Evolutionary conservation across 2,113 vertebrate genomes (phyloP), one percentile per base, ranked within the genome.

Genomic region (Trematomus loennbergii): DNA sequence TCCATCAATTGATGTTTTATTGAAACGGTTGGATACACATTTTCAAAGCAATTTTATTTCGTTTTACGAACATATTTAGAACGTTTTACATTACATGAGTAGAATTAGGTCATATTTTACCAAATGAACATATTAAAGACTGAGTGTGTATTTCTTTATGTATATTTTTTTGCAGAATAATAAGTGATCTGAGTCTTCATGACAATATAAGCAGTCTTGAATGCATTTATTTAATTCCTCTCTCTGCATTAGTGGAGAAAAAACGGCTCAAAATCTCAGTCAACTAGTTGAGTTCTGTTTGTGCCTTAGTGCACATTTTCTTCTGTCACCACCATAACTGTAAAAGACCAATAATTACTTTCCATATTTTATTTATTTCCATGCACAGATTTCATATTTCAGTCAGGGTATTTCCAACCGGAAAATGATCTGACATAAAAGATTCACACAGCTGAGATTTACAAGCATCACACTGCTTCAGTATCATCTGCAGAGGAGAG

Each of bases 341-440:
- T 5, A 13, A 49, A 33, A 40, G 2, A 43, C 33, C 11, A 25
- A 20, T 16, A 54, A n/a, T 16, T 33, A 50, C 12, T 20, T 57
- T 20, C 11, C 20, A 45, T 6, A 5, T 62, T 64, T 54, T 48
- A 16, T 60, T 33, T 45, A 12, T 65, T 45, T 17, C 33, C 16
- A 29, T 59, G 43, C 59, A 36, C 67, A 49, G 49, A 64, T 43
- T 63, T 43, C 12, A 52, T 17, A 68, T 55, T 49, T 52, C 52
- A 58, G 53, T 20, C 12, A 1, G 22, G 61, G 57, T 58, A 5
- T 61, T 46, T 61, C 50, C 52, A 33, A 45, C n/a, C 45, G 50
- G 52, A 50, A 65, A 52, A 16, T 50, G 3, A 59, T 79, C 40
- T 3, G 6, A 55, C 57, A 36, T 46, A 17, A 70, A 48, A 22